Base-by-base conservation (phyloP, 23 tunicate genomes). In the Halocynthia aurantium region DNA sequence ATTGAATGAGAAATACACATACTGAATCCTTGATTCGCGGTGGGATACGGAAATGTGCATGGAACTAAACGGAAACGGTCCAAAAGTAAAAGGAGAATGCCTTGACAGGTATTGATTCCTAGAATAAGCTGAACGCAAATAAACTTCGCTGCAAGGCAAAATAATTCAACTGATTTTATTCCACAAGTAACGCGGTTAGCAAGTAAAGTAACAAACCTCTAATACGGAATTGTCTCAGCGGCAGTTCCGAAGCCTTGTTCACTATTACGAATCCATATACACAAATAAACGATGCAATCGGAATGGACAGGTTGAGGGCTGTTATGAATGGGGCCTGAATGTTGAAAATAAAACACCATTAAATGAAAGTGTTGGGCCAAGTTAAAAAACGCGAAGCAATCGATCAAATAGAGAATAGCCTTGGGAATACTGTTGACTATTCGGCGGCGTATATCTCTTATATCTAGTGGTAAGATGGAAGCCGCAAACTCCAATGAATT, bases 1-100 rank as follows among this genome's bases (percentile, higher is more conserved):
- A 68, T n/a, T 17, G 2, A 68, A 68, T 11, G 44, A 15, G 17
- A 60, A 15, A 60, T 60, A 20, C 13, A 86, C 92, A 76, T 81
- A 86, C 92, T 63, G 60, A 76, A 81, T 51, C 66, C 85, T 56
- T 72, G 74, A 58, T 65, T 56, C 11, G 79, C 61, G 54, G 77
- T 81, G 7, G 83, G 93, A 62, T 87, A 87, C 15, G 93, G 93
- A 87, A 87, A 87, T 10, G 83, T 83, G 49, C 93, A 87, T 15
- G 83, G 76, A 7, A 87, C 52, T 17, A 58, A 67, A 9, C 62
- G 20, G 52, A 73, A 75, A 10, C 75, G 40, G 56, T 81, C 76
- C 62, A 76, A 50, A 21, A 87, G 13, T 7, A 68, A 20, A 66
- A 87, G 40, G 61, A 82, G n/a, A 12, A 87, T 53, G 5, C 69